Evolutionary conservation across 2,888 invertebrate species (phyloP), one percentile per base, ranked within the genome.

Genomic region (Heliconius ethilla): DNA sequence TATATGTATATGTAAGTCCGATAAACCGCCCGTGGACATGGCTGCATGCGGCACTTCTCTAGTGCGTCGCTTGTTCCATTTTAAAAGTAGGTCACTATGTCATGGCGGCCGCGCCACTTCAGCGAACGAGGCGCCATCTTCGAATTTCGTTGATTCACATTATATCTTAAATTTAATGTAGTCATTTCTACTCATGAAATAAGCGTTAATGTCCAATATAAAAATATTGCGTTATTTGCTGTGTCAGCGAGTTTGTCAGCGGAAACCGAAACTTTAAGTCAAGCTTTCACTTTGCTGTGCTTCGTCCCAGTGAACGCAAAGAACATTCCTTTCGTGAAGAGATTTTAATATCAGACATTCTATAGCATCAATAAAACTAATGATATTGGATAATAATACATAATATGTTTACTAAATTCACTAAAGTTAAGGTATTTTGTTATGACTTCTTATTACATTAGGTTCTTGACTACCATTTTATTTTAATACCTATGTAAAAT

Each of bases 31-130:
- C 27, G 75, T 79, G 79, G 78, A 78, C 70, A 76, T 76, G 55
- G 76, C 75, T 82, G 81, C 76, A 80, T 81, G 82, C 81, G 81
- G 82, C 79, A 79, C 78, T 80, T 77, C 79, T 81, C 81, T 81
- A 82, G 81, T 83, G 82, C 82, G 83, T 81, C 91, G 90, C 88
- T 89, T 90, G 92, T 92, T 93, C 92, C 93, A 93, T 94, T 93
- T 94, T 90, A 89, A 92, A 94, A 94, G 91, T 94, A 86, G 94
- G 94, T 94, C 90, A 94, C 88, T 88, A 87, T 94, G 94, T 93
- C 94, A 91, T 89, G 91, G 91, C 91, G 89, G 90, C 89, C 90
- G 90, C 90, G 89, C 89, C 90, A 89, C 90, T 88, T 88, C 88
- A 84, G 87, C 88, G 89, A 89, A 89, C 87, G 87, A 89, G 90